Percentiles rank a stretch among this genome's conserved stretches.
These are phyloP conservation scores for Falco berigora DNA, from an alignment of 2,797 vertebrate genomes.

Conservation along the genomic window DNA sequence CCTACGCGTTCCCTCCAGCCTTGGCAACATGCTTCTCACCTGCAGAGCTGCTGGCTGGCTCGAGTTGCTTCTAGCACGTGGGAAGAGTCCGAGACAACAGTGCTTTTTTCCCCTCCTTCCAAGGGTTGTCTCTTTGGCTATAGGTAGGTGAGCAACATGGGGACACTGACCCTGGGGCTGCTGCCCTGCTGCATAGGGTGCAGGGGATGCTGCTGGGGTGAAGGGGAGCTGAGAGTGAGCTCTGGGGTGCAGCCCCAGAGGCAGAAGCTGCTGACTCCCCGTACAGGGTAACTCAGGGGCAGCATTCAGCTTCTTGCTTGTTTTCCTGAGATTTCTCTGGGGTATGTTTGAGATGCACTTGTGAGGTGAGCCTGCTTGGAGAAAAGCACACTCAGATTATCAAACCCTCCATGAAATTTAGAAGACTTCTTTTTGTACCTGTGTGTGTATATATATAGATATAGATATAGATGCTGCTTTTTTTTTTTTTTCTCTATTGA, in stretches of 20 bases:
- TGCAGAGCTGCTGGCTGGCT: not conserved
- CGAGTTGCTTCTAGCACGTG: fast-evolving
- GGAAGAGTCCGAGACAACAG: not conserved
- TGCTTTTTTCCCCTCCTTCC: not conserved
- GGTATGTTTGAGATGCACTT: not conserved
- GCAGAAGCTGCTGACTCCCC: not conserved
- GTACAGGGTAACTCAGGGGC: not conserved
- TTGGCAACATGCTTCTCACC: not conserved
- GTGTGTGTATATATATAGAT: not conserved
- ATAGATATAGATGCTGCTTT: not conserved
- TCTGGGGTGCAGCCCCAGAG: not conserved
- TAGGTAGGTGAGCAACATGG: fast-evolving
- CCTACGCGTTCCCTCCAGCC: fast-evolving
- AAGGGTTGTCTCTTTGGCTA: not conserved
- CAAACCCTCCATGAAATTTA: not conserved
- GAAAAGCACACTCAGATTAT: not conserved
- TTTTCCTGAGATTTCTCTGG: not conserved
- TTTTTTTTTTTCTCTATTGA: not conserved
- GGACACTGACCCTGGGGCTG: not conserved
- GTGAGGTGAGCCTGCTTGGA: not conserved
- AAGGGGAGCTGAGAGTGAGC: not conserved
- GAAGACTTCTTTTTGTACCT: fast-evolving
- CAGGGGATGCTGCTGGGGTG: not conserved
- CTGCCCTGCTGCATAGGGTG: not conserved
- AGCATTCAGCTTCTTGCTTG: not conserved